These are phyloP conservation scores for Pristionchus maxplancki DNA, from an alignment of 2,888 invertebrate species.

Conservation along the genomic window DNA sequence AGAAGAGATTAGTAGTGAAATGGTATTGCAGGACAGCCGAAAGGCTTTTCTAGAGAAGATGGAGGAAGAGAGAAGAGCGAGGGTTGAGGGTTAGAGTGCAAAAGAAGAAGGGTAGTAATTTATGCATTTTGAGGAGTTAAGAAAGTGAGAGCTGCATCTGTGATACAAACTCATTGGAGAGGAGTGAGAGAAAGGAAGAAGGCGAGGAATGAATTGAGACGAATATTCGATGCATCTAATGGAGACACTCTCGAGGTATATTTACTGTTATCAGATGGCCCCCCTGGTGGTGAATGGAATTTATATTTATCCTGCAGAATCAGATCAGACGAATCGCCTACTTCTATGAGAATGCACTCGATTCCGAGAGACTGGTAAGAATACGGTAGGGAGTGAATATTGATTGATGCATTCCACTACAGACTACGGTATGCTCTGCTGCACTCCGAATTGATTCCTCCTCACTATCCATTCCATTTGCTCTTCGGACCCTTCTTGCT, in stretches of 20 bases:
- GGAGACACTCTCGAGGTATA: slow-evolving; percentile 26
- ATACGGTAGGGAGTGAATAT: neutral
- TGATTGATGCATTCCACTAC: neutral
- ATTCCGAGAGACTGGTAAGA: slow-evolving; percentile 41
- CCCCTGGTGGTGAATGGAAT: neutral
- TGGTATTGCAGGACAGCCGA: slow-evolving; percentile 49
- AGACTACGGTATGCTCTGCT: slow-evolving; percentile 37
- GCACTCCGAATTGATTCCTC: neutral
- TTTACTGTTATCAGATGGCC: neutral
- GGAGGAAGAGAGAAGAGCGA: slow-evolving; percentile 35
- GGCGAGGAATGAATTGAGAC: slow-evolving; percentile 6
- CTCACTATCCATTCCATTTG: neutral
- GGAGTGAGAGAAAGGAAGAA: slow-evolving; percentile 10
- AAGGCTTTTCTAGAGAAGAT: slow-evolving; percentile 44
- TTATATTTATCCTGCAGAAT: neutral
- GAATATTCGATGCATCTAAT: slow-evolving; percentile 25
- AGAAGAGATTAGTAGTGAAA: neutral
- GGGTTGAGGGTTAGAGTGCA: slow-evolving; percentile 40
- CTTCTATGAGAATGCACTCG: slow-evolving; percentile 13
- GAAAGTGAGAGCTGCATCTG: neutral
- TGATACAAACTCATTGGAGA: slow-evolving; percentile 33
- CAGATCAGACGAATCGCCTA: slow-evolving; percentile 41
- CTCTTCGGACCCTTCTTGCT: neutral
- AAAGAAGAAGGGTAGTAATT: neutral
- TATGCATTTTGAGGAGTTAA: slow-evolving; percentile 9